Percentiles rank a stretch among this genome's conserved stretches.
Evolutionary conservation across 2,888 invertebrate species (phyloP).

Genomic region (Ceramica pisi): DNA sequence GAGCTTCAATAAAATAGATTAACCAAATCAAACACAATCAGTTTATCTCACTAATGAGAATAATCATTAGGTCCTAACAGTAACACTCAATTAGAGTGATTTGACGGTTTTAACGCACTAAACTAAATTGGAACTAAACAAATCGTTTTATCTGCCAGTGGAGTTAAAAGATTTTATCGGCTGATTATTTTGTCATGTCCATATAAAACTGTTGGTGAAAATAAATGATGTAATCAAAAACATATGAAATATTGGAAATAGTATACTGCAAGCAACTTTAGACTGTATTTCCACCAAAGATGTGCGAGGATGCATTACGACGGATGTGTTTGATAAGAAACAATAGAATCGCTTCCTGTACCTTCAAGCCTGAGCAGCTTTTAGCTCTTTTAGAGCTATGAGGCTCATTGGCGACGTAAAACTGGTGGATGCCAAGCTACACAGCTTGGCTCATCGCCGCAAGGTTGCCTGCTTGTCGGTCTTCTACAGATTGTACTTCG

Average conservation of each 20-base stretch:
- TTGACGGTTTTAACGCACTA: background rate
- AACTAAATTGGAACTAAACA: constrained; percentile 14
- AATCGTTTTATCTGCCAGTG: constrained; percentile 4
- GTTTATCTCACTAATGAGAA: background rate
- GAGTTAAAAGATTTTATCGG: constrained; percentile 9
- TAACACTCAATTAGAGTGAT: constrained; percentile 3
- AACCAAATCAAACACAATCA: background rate
- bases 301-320: too few species aligned
- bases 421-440: too few species aligned
- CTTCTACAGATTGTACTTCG: too few species aligned
- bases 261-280: too few species aligned
- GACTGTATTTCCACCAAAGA: too few species aligned
- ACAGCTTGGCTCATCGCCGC: too few species aligned
- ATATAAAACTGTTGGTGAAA: background rate
- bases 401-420: too few species aligned
- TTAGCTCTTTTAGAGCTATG: too few species aligned
- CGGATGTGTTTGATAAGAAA: too few species aligned
- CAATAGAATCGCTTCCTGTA: too few species aligned
- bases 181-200: background rate
- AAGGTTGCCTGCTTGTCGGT: too few species aligned
- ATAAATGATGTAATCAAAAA: background rate
- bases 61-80: background rate
- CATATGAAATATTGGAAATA: background rate
- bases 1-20: background rate
- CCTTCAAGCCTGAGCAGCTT: too few species aligned